phyloP scores from a whole-genome alignment of 2,113 vertebrate species.

The Probosciger aterrimus region DNA sequence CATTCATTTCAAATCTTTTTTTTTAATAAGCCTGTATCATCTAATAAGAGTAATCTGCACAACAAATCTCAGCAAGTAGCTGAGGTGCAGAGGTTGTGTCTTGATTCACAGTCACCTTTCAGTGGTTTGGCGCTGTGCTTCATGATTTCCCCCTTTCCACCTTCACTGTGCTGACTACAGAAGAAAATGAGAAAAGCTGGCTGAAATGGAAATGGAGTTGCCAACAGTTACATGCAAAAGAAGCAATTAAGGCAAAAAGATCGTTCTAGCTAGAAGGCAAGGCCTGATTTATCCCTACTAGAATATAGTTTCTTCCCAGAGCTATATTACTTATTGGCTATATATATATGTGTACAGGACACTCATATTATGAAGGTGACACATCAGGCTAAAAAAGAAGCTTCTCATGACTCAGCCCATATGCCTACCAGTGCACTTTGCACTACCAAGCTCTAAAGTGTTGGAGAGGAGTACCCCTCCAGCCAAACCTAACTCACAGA shows the following conservation, averaged over 20 bases:
- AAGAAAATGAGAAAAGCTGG: conserved; percentile 7
- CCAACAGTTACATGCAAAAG: neutral
- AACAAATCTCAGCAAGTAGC: neutral
- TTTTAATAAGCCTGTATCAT: neutral
- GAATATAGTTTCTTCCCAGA: neutral
- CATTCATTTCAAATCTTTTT: neutral
- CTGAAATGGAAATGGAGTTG: neutral
- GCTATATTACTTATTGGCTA: neutral
- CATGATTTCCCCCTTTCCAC: neutral
- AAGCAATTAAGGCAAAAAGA: neutral
- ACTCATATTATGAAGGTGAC: neutral
- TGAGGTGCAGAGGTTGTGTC: neutral
- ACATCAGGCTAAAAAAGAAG: neutral
- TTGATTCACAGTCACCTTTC: neutral
- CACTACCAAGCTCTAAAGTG: neutral
- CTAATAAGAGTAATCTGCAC: neutral
- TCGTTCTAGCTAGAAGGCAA: neutral
- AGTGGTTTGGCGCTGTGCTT: neutral
- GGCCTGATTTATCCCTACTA: neutral
- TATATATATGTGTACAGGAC: neutral
- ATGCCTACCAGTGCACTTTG: neutral
- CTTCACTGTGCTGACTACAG: neutral
- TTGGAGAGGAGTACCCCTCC: neutral
- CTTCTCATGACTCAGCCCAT: neutral
- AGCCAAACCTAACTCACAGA: neutral